Conservation (phyloP, 2,888 invertebrate species). For the Aporophyla lueneburgensis region DNA sequence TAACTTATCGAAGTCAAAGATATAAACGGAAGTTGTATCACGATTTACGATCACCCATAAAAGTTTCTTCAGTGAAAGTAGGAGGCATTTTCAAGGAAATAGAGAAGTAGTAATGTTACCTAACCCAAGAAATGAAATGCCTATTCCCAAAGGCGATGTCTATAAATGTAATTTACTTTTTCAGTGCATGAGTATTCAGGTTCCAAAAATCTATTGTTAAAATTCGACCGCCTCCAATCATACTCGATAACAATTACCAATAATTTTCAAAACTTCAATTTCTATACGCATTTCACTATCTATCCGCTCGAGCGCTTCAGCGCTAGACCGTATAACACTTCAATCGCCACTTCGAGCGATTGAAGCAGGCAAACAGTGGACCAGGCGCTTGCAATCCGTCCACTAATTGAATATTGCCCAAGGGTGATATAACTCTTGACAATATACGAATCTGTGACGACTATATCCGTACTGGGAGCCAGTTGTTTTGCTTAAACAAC, state of each 20-base stretch:
- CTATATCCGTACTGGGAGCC: constrained; percentile 75
- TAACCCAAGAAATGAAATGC: not conserved
- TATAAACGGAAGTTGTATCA: constrained; percentile 10
- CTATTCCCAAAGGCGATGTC: not conserved
- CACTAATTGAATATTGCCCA: constrained; percentile 80
- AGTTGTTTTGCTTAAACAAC: constrained; percentile 80
- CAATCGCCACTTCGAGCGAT: constrained; percentile 65
- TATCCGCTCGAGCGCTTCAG: constrained; percentile 45
- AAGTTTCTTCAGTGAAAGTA: constrained; percentile 6
- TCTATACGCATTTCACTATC: constrained; percentile 50
- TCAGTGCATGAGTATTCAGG: not conserved
- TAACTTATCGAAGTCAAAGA: constrained; percentile 28
- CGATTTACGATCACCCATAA: constrained; percentile 24
- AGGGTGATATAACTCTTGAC: constrained; percentile 75
- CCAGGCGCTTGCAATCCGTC: constrained; percentile 59
- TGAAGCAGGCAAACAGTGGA: constrained; percentile 63
- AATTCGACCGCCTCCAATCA: not conserved
- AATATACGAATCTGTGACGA: constrained; percentile 72
- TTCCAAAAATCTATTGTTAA: not conserved
- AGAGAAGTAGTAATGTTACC: not conserved
- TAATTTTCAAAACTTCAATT: constrained; percentile 36
- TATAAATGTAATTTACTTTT: not conserved
- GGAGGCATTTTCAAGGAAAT: not conserved
- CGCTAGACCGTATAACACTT: constrained; percentile 49
- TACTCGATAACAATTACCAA: constrained; percentile 20